phyloP scores from a whole-genome alignment of 1,140 invertebrate species.

The Pseudobourletiella spinata region DNA sequence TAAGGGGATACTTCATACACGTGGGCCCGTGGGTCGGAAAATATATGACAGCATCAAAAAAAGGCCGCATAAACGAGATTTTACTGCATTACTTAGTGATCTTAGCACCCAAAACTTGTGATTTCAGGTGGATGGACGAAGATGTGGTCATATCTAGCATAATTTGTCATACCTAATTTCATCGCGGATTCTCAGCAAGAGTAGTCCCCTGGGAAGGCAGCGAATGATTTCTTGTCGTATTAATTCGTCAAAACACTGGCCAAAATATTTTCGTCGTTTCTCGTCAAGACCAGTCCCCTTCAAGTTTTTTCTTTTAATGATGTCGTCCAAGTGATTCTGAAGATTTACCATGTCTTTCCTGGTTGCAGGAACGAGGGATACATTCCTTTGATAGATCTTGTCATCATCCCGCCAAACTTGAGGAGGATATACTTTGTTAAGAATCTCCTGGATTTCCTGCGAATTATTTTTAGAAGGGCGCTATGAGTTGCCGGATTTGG shows the following conservation, averaged over 20 bases:
- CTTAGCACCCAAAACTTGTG: no score
- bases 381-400: background rate
- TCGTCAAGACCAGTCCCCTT: background rate
- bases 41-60: no score
- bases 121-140: no score
- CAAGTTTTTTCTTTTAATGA: background rate
- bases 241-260: background rate
- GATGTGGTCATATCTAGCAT: slow-evolving; percentile 31
- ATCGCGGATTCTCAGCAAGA: background rate
- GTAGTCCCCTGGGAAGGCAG: background rate
- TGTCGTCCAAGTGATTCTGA: background rate
- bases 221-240: background rate
- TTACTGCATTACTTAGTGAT: slow-evolving; percentile 19
- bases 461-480: background rate
- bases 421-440: background rate
- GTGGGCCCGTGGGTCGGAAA: no score
- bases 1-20: no score
- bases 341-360: background rate
- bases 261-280: background rate
- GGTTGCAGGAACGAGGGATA: background rate
- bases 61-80: no score
- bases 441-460: background rate
- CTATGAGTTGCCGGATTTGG: background rate
- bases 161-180: slow-evolving; percentile 23
- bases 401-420: background rate